A percentile compares a stretch with the other conserved stretches of the same genome.
Conservation (phyloP, 2,797 vertebrate genomes). For the Phalloptychus januarius region DNA sequence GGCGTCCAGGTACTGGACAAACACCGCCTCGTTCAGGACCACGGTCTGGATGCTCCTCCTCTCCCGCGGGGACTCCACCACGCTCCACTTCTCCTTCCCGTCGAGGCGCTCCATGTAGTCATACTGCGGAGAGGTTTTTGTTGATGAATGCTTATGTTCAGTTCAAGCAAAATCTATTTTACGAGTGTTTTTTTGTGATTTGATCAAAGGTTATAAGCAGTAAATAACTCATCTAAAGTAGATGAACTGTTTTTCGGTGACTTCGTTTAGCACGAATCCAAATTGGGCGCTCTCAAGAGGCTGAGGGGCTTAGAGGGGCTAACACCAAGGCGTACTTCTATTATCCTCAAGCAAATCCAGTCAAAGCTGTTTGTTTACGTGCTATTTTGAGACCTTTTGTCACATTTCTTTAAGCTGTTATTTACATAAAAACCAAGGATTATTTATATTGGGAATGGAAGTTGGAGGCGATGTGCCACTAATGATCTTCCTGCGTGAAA, state of each 20-base stretch:
- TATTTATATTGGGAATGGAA: neutral
- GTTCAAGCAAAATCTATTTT: conserved; percentile 23
- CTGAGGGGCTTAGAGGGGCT: neutral
- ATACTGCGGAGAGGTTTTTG: conserved; percentile 78
- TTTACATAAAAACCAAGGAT: neutral
- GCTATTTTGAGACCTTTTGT: neutral
- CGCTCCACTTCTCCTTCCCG: conserved; percentile 98
- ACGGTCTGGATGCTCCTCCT: conserved; percentile 95
- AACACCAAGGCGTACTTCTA: neutral
- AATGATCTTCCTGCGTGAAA: neutral
- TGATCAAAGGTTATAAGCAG: neutral
- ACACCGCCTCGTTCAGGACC: conserved; percentile 96
- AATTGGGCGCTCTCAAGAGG: neutral
- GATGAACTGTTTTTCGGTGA: neutral
- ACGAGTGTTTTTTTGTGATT: neutral
- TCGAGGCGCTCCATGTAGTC: conserved; percentile 99
- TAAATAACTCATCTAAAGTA: neutral
- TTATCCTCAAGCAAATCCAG: neutral
- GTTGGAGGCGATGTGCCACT: neutral
- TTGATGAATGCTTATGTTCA: conserved; percentile 14
- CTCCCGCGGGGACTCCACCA: conserved; percentile 93
- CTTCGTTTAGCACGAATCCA: neutral
- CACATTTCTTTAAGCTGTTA: neutral
- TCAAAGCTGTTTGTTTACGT: neutral
- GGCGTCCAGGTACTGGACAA: conserved; percentile 95